These are phyloP conservation scores for Cotesia vestalis DNA, from an alignment of 1,140 invertebrate species.

Conservation along the genomic window DNA sequence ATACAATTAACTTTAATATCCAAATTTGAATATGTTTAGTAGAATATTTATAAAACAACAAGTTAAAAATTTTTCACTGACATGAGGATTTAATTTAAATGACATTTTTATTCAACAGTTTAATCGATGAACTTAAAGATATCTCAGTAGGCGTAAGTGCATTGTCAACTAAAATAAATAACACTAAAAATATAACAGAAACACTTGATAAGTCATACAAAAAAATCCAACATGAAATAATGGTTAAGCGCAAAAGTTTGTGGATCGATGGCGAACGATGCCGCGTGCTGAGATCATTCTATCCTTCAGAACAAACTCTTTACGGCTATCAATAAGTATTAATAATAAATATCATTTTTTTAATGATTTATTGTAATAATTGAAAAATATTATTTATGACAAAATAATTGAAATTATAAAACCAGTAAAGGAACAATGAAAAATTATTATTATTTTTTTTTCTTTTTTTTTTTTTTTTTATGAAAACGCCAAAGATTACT, in stretches of 20 bases:
- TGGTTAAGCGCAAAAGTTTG: slow-evolving; percentile 74
- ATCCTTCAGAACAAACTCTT: slow-evolving; percentile 72
- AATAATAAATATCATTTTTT: background rate
- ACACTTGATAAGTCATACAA: slow-evolving; percentile 70
- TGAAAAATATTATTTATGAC: background rate
- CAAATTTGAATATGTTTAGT: no score
- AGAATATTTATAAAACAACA: no score
- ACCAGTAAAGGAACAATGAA: slow-evolving; percentile 30
- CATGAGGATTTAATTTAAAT: background rate
- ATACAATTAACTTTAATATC: background rate
- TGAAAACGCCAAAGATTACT: slow-evolving; percentile 39
- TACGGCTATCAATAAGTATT: slow-evolving; percentile 62
- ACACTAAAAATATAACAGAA: slow-evolving; percentile 67
- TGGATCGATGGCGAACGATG: slow-evolving; percentile 74
- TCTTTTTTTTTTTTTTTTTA: slow-evolving; percentile 24
- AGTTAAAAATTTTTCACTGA: no score
- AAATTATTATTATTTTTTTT: slow-evolving; percentile 10
- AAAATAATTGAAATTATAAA: slow-evolving; percentile 20
- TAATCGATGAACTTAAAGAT: slow-evolving; percentile 75
- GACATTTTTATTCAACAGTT: slow-evolving; percentile 45
- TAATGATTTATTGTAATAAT: background rate
- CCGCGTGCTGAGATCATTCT: slow-evolving; percentile 69
- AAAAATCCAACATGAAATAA: slow-evolving; percentile 73
- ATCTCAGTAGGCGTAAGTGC: slow-evolving; percentile 72
- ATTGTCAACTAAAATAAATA: slow-evolving; percentile 67